phyloP scores from a whole-genome alignment of 2,113 vertebrate species.

The Dryoscopus gambensis region DNA sequence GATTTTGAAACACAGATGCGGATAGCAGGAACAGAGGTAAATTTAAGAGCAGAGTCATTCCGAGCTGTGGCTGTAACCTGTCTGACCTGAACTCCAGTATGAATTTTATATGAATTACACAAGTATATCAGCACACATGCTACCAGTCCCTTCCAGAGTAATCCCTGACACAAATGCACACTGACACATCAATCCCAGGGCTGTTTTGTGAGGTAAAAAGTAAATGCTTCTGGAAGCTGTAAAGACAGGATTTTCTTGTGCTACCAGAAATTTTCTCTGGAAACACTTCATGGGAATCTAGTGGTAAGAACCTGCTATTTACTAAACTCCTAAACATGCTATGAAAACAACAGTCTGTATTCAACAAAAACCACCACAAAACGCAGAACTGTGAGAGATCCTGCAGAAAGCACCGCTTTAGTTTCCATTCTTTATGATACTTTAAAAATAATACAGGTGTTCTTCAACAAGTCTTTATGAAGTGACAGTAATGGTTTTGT shows the following conservation, averaged over 20 bases:
- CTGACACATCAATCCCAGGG: neutral
- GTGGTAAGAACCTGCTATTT: neutral
- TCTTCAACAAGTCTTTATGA: neutral
- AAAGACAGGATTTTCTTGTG: neutral
- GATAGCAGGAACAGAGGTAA: neutral
- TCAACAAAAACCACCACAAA: neutral
- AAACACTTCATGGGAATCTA: neutral
- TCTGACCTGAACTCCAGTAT: neutral
- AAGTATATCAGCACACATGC: neutral
- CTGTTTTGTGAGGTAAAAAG: neutral
- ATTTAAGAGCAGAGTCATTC: neutral
- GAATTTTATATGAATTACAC: neutral
- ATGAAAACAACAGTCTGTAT: neutral
- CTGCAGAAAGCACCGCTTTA: neutral
- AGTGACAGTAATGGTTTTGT: neutral
- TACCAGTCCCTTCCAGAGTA: neutral
- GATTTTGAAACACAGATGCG: neutral
- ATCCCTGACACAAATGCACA: neutral
- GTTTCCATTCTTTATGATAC: neutral
- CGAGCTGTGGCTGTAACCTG: rapidly evolving
- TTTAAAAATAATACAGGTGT: neutral
- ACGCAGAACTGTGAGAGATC: neutral
- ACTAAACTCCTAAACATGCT: neutral
- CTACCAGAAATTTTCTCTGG: neutral
- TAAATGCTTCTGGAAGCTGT: neutral